Percentiles rank a stretch among this genome's conserved stretches.
phyloP scores from a whole-genome alignment of 2,888 invertebrate species.

The Serrognathus titanus region DNA sequence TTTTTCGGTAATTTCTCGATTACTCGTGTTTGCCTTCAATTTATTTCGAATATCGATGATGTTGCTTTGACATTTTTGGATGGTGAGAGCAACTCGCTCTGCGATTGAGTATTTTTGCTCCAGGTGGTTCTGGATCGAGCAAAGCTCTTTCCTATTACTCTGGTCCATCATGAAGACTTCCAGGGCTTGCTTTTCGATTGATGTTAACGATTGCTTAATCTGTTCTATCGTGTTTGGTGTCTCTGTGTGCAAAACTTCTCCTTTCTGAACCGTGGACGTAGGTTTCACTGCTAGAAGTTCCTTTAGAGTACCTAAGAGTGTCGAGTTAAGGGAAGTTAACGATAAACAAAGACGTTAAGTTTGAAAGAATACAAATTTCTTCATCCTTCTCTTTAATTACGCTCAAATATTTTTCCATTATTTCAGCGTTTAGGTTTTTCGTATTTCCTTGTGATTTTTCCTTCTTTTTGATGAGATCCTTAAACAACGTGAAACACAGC shows the following conservation, averaged over 20 bases:
- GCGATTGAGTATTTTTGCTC: slow-evolving; percentile 35
- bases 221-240: not conserved
- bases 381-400: slow-evolving; percentile 42
- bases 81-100: slow-evolving; percentile 29
- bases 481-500: slow-evolving; percentile 42
- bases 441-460: not conserved
- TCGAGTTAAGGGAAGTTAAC: not conserved
- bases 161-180: slow-evolving; percentile 19
- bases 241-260: not conserved
- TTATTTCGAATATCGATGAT: slow-evolving; percentile 34
- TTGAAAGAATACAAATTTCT: slow-evolving; percentile 41
- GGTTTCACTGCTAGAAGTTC: not conserved
- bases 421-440: slow-evolving; percentile 12
- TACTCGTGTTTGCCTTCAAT: slow-evolving; percentile 19
- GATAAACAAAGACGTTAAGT: too few relatives aligned
- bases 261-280: not conserved
- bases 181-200: slow-evolving; percentile 21
- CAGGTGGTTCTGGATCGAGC: slow-evolving; percentile 24
- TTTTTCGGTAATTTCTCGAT: slow-evolving; percentile 16
- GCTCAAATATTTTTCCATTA: slow-evolving; percentile 37
- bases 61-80: slow-evolving; percentile 38
- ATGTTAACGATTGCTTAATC: slow-evolving; percentile 6
- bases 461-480: slow-evolving; percentile 16
- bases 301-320: not conserved
- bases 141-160: not conserved